Conservation (phyloP, 2,888 invertebrate species). For the Aethes cnicana region DNA sequence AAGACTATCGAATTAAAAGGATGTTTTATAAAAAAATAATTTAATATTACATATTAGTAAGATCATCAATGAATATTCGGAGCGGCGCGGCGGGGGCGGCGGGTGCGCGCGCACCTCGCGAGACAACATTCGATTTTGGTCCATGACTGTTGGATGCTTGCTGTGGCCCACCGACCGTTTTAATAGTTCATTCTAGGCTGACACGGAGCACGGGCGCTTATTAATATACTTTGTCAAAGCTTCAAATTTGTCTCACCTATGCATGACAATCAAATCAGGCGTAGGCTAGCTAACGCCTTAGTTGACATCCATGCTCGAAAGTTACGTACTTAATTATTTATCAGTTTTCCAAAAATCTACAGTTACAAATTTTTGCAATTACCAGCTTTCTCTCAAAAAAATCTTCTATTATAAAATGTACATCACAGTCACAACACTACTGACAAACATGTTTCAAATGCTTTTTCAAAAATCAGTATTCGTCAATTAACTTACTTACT, state of each 20-base stretch:
- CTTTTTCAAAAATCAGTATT: no score
- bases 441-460: no score
- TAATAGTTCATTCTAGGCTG: constrained; percentile 78
- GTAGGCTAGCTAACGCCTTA: not conserved
- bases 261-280: not conserved
- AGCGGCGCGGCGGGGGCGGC: constrained; percentile 63
- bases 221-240: constrained; percentile 41
- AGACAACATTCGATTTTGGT: constrained; percentile 83
- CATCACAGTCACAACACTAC: no score
- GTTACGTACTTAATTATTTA: not conserved
- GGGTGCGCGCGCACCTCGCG: constrained; percentile 75
- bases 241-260: constrained; percentile 5
- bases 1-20: constrained; percentile 18
- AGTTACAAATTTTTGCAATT: no score
- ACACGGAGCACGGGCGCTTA: constrained; percentile 54
- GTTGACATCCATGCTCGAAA: not conserved
- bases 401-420: no score
- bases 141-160: constrained; percentile 81
- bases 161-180: constrained; percentile 74
- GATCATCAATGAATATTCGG: constrained; percentile 78
- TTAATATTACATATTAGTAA: constrained; percentile 70
- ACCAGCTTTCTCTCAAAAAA: no score
- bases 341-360: no score
- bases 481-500: no score
- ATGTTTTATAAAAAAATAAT: constrained; percentile 52